Evolutionary conservation across 2,113 vertebrate genomes (phyloP).

Genomic region (Mola mola): DNA sequence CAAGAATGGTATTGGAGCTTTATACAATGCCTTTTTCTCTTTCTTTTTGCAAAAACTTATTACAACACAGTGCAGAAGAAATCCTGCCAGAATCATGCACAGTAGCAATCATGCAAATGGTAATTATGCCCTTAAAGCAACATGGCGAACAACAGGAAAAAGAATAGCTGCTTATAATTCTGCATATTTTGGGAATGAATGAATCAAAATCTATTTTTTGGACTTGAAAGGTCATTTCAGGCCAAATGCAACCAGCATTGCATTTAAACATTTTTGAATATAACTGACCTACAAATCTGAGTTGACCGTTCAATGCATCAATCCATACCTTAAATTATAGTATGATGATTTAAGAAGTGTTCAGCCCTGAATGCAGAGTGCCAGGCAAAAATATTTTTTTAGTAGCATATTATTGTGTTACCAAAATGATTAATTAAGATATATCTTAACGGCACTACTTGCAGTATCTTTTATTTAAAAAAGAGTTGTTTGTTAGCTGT

Average conservation of each 20-base stretch:
- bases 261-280: conserved; percentile 7
- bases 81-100: conserved; percentile 30
- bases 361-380: too few relatives aligned
- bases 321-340: too few relatives aligned
- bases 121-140: conserved; percentile 55
- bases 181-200: conserved; percentile 25
- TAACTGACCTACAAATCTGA: not conserved
- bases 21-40: conserved; percentile 23
- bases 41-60: conserved; percentile 41
- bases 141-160: conserved; percentile 47
- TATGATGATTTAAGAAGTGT: too few relatives aligned
- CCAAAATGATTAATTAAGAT: too few relatives aligned
- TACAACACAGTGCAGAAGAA: conserved; percentile 28
- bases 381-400: not conserved
- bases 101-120: conserved; percentile 41
- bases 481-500: not conserved
- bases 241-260: conserved; percentile 19
- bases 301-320: not conserved
- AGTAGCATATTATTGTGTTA: too few relatives aligned
- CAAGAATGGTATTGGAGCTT: conserved; percentile 35
- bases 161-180: conserved; percentile 11
- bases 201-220: conserved; percentile 26
- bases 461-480: not conserved
- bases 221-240: conserved; percentile 8
- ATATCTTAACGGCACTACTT: not conserved